A percentile compares a stretch with the other conserved stretches of the same genome.
These are phyloP conservation scores for Phorcus lineatus DNA, from an alignment of 2,888 invertebrate genomes.

Conservation along the genomic window DNA sequence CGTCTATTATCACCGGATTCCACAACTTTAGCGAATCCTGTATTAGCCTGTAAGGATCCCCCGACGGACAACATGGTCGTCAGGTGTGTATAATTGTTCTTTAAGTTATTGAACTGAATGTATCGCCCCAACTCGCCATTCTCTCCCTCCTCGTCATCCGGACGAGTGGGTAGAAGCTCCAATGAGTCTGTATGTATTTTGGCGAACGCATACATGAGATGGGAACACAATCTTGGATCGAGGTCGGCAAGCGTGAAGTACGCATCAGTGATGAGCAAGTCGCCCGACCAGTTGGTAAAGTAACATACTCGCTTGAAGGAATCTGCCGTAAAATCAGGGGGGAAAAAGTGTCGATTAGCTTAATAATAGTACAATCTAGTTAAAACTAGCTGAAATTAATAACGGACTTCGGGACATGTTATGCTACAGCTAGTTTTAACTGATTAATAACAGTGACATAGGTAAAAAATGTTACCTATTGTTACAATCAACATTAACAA, in stretches of 20 bases:
- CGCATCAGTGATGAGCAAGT: conserved; percentile 43
- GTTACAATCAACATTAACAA: no score
- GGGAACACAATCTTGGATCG: conserved; percentile 94
- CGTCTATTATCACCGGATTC: conserved; percentile 46
- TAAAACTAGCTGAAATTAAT: no score
- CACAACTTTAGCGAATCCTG: conserved; percentile 48
- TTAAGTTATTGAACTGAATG: conserved; percentile 59
- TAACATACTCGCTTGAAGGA: conserved; percentile 50
- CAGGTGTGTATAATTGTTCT: conserved; percentile 50
- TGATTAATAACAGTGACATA: no score
- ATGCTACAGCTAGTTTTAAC: no score
- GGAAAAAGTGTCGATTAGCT: no score
- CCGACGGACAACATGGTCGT: conserved; percentile 68
- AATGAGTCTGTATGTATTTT: conserved; percentile 96
- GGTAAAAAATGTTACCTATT: no score
- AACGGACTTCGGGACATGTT: no score
- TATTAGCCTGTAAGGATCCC: conserved; percentile 51
- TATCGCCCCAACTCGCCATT: conserved; percentile 38
- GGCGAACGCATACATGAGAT: conserved; percentile 96
- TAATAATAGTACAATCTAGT: no score
- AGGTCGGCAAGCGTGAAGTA: conserved; percentile 84
- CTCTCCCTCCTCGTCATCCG: conserved; percentile 32
- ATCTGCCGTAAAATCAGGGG: conserved; percentile 16
- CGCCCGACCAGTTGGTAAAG: conserved; percentile 66
- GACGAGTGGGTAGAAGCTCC: conserved; percentile 75